A percentile compares a stretch with the other conserved stretches of the same genome.
Evolutionary conservation across 2,797 vertebrate genomes (phyloP).

Genomic region (Lepilemur ruficaudatus): DNA sequence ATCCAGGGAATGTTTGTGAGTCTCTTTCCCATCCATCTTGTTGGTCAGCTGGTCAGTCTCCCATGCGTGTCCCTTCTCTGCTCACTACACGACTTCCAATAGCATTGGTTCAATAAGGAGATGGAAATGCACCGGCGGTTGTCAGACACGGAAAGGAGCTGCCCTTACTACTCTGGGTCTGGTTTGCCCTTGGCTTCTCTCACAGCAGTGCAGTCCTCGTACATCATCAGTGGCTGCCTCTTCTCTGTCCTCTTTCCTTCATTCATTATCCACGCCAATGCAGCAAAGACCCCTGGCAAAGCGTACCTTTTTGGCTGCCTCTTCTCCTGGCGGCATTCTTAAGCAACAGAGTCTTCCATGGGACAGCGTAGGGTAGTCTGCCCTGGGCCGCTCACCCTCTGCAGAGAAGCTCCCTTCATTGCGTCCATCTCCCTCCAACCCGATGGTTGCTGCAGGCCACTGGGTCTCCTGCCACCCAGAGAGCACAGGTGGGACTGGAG

Average conservation of each 20-base stretch:
- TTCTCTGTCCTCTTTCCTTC: background rate
- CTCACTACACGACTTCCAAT: background rate
- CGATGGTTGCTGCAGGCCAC: background rate
- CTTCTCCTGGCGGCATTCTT: background rate
- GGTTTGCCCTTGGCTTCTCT: background rate
- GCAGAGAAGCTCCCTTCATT: background rate
- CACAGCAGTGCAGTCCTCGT: background rate
- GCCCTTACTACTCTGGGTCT: background rate
- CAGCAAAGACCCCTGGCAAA: background rate
- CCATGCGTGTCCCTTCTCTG: background rate
- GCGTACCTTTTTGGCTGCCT: background rate
- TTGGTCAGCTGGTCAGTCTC: background rate
- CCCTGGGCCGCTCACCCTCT: background rate
- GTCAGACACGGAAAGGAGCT: background rate
- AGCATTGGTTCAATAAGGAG: background rate
- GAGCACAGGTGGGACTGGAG: background rate
- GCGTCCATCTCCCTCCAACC: background rate
- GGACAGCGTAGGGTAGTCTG: background rate
- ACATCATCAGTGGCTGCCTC: background rate
- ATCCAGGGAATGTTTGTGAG: background rate
- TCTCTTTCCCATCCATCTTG: background rate
- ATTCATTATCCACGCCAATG: background rate
- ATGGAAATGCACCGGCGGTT: background rate
- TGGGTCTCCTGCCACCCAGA: background rate
- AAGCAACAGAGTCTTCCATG: background rate